Conservation (phyloP, 2,888 invertebrate genomes). For the Ditylenchus weischeri region DNA sequence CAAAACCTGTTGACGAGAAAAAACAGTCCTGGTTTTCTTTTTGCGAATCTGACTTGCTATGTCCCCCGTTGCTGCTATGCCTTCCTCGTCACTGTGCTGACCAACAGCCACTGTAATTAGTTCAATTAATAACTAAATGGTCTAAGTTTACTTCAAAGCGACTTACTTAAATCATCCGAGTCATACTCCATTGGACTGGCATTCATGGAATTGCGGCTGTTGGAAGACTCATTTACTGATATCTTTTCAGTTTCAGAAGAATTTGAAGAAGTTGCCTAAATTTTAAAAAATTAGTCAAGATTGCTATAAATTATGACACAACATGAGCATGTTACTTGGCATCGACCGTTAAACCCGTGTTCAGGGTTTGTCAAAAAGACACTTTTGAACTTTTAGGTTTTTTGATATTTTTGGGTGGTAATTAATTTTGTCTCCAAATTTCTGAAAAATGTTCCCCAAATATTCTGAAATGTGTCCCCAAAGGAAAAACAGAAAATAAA, state of each 20-base stretch:
- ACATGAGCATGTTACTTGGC: too few relatives aligned
- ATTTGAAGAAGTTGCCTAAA: conserved; percentile 14
- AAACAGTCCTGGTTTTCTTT: conserved; percentile 57
- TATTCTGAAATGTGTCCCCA: too few relatives aligned
- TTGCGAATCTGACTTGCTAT: conserved; percentile 33
- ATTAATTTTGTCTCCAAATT: too few relatives aligned
- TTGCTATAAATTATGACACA: too few relatives aligned
- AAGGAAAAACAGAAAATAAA: too few relatives aligned
- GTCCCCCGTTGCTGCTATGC: conserved; percentile 13
- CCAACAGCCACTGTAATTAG: conserved; percentile 2
- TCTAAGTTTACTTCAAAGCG: background rate
- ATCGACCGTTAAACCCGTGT: background rate
- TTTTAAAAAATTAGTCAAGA: background rate
- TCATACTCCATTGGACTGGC: conserved; percentile 8
- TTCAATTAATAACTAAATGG: background rate
- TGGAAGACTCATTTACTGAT: conserved; percentile 7
- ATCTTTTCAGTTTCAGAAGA: conserved; percentile 9
- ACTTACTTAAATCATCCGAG: conserved; percentile 1
- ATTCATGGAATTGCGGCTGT: conserved; percentile 11
- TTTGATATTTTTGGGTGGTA: too few relatives aligned
- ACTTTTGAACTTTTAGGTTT: too few relatives aligned
- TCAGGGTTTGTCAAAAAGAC: background rate
- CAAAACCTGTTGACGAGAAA: conserved; percentile 48
- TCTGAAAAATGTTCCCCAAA: too few relatives aligned
- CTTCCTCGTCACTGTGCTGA: conserved; percentile 16